Base-by-base conservation (phyloP, 1,140 invertebrate genomes). In the Drosophila navojoa region DNA sequence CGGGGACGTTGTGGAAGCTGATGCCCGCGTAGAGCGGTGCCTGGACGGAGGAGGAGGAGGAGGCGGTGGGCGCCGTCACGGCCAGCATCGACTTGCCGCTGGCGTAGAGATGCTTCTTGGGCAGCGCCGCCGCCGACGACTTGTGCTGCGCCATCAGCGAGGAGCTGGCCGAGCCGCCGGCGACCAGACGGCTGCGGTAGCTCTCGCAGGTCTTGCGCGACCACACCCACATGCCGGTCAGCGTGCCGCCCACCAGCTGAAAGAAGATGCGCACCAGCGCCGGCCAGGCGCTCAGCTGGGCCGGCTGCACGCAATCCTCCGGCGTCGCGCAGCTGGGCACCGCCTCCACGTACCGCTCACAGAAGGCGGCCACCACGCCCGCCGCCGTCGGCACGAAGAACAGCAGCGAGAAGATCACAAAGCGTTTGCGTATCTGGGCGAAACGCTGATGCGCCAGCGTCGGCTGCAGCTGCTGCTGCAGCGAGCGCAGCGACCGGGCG, bases 191-290 rank as follows among this genome's bases (percentile, higher is more conserved):
- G 58, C 71, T 90, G 11, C 91, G 76, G 55, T 92, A 92, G 38
- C 90, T 92, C 15, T 92, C 90, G 54, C 96, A 95, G 0, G 97
- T 98, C 85, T 98, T 98, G 0, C 95, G 94, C 1, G 97, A 97
- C 96, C 97, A 97, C 40, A 98, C 97, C 97, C 97, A 98, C 91
- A 97, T 95, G 0, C 96, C 96, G 0, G 96, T 96, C 6, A 97
- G 95, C 5, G 97, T 95, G 4, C 97, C 97, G 35, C 96, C 95
- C 13, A 96, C 95, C 27, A 98, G 92, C 11, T 95, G 95, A 90
- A 97, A 94, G 79, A 97, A 95, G 50, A 97, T 94, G 72, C 96
- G 92, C n/a, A 95, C 79, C 5, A 94, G 93, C 11, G 96, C 78
- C 27, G 72, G 92, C 87, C 70, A 93, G 63, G 79, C 91, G 69